A percentile compares a stretch with the other conserved stretches of the same genome.
Evolutionary conservation across 2,113 vertebrate genomes (phyloP).

Genomic region (Sorex araneus): DNA sequence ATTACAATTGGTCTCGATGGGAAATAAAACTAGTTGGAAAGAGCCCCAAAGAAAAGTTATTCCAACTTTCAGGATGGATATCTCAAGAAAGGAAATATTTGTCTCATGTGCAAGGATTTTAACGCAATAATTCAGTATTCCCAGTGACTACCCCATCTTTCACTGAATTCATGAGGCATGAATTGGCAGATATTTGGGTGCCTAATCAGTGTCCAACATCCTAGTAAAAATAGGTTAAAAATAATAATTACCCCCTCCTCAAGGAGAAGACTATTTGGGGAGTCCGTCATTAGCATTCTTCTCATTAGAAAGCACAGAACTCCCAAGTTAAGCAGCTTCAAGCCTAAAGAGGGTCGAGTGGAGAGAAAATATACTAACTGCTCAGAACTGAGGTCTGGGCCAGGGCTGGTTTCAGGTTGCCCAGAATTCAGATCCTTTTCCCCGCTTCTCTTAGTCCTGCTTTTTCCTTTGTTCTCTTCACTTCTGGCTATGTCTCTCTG

Average conservation of each 20-base stretch:
- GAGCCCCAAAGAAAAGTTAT: slow-evolving; percentile 55
- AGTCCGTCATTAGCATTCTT: too few species aligned
- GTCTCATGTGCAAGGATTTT: slow-evolving; percentile 37
- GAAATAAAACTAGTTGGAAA: slow-evolving; percentile 60
- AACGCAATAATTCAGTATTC: slow-evolving; percentile 45
- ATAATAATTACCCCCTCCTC: not conserved
- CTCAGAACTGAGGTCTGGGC: too few species aligned
- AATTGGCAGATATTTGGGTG: not conserved
- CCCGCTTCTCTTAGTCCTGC: too few species aligned
- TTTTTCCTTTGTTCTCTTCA: too few species aligned
- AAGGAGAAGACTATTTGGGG: not conserved
- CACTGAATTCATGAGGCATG: slow-evolving; percentile 4
- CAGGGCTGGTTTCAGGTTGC: too few species aligned
- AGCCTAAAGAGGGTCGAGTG: too few species aligned
- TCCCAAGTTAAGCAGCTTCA: too few species aligned
- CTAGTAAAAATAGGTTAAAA: not conserved
- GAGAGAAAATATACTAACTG: too few species aligned
- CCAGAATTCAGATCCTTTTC: too few species aligned
- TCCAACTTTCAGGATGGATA: slow-evolving; percentile 48
- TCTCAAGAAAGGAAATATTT: slow-evolving; percentile 51
- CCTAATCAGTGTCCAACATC: not conserved
- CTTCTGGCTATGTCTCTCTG: too few species aligned
- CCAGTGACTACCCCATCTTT: not conserved
- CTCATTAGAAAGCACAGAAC: too few species aligned
- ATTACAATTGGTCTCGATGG: slow-evolving; percentile 55